Conservation (phyloP, 2,888 invertebrate genomes). For the Fragum sueziense region DNA sequence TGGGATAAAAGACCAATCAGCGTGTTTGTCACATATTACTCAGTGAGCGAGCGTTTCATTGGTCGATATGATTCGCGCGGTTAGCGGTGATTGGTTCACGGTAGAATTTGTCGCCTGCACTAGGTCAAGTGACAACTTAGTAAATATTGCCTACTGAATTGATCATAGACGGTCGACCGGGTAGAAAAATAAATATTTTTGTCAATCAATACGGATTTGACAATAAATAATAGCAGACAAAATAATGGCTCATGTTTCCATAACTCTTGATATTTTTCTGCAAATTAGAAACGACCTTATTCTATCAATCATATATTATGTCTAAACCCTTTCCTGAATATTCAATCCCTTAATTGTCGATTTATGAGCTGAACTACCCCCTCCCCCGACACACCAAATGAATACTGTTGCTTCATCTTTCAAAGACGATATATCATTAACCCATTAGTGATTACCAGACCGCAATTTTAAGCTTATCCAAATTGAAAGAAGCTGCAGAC, state of each 20-base stretch:
- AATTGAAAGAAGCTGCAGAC: not conserved
- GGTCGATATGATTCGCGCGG: slow-evolving; percentile 31
- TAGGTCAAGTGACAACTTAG: slow-evolving; percentile 30
- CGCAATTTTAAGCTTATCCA: not conserved
- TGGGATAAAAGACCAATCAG: slow-evolving; percentile 46
- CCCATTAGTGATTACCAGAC: not conserved
- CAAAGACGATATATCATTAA: too few species aligned
- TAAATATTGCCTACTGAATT: slow-evolving; percentile 27
- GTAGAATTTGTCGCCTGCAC: not conserved
- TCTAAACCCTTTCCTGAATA: not conserved
- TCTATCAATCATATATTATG: not conserved
- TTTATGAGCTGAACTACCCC: not conserved
- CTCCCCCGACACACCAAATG: not conserved
- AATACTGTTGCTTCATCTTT: too few species aligned
- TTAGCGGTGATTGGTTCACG: not conserved
- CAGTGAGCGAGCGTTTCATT: slow-evolving; percentile 13
- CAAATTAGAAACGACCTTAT: not conserved
- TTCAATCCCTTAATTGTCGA: not conserved
- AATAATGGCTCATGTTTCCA: not conserved
- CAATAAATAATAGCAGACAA: not conserved
- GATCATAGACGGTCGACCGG: slow-evolving; percentile 13
- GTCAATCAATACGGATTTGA: slow-evolving; percentile 7
- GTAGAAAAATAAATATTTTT: slow-evolving; percentile 20
- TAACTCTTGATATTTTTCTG: not conserved
- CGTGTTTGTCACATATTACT: slow-evolving; percentile 32